Base-by-base conservation (phyloP, 2,797 vertebrate species). In the Phyllotis vaccarum region DNA sequence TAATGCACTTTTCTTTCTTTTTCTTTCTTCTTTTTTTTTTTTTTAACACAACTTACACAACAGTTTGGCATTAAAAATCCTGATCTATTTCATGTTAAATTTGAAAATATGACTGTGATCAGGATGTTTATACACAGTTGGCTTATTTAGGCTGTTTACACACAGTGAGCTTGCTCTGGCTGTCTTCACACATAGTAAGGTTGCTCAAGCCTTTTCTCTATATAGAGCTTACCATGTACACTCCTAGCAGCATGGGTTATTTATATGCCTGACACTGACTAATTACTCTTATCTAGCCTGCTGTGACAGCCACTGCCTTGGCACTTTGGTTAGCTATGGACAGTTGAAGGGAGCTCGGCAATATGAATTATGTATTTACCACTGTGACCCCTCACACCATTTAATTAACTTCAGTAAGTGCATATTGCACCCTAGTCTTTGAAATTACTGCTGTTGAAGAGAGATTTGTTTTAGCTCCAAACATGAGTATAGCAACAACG, bases 191-290 rank as follows among this genome's bases (percentile, higher is more conserved):
- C 24, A 60, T 54, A 43, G 27, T 19, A 43, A 70, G 13, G 34
- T 86, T 70, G 31, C 34, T 86, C 12, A 5, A 27, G 49, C 49
- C 40, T 27, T 70, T 6, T 74, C 49, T 72, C 46, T 37, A 0
- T 29, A 19, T 40, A 29, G 58, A 83, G 81, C 81, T 46, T 21
- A 58, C 94, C 91, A 22, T 85, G 81, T 37, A 52, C 37, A 80
- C 92, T 95, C 96, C 89, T 89, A 40, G 52, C 96, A 97, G 95
- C 98, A 98, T 98, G 97, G 93, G 95, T 98, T 98, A 98, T 98
- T 95, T 97, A 79, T 98, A 96, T 98, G 0, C 75, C 0, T 98
- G 98, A 98, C 99, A 98, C 96, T 99, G 98, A 99, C 98, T 98
- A 98, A 99, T 99, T 98, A 97, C 97, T 96, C 82, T 54, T 96